phyloP scores from a whole-genome alignment of 2,888 invertebrate species.

The Parnassius mnemosyne region DNA sequence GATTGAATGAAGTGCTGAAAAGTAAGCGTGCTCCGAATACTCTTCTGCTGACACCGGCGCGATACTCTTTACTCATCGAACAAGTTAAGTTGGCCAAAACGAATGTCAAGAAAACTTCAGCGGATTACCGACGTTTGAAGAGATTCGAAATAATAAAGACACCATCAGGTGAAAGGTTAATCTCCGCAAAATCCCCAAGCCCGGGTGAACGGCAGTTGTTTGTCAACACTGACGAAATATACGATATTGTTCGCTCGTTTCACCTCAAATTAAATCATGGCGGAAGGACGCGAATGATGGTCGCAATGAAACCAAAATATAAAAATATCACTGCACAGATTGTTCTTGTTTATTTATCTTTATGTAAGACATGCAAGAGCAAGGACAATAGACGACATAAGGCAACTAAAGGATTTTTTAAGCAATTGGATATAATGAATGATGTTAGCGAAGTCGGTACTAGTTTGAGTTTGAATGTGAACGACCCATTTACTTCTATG shows the following conservation, averaged over 20 bases:
- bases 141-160: slow-evolving; percentile 46
- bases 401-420: background rate
- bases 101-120: background rate
- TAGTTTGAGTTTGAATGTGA: background rate
- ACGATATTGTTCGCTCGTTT: slow-evolving; percentile 49
- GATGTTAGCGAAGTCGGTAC: background rate
- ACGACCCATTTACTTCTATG: background rate
- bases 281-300: slow-evolving; percentile 50
- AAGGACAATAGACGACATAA: background rate
- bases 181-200: slow-evolving; percentile 23
- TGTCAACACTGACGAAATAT: slow-evolving; percentile 51
- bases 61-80: background rate
- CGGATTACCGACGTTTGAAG: slow-evolving; percentile 31
- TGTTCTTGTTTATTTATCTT: slow-evolving; percentile 47
- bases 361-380: slow-evolving; percentile 24
- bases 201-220: slow-evolving; percentile 24
- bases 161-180: slow-evolving; percentile 45
- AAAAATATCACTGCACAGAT: slow-evolving; percentile 52
- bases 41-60: background rate
- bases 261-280: slow-evolving; percentile 52
- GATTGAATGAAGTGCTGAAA: slow-evolving; percentile 40
- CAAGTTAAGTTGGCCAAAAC: background rate
- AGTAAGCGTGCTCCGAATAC: slow-evolving; percentile 42
- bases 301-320: slow-evolving; percentile 47
- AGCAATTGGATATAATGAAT: background rate